These are phyloP conservation scores for Sarcophaga peregrina DNA, from an alignment of 1,140 invertebrate species.

Conservation along the genomic window DNA sequence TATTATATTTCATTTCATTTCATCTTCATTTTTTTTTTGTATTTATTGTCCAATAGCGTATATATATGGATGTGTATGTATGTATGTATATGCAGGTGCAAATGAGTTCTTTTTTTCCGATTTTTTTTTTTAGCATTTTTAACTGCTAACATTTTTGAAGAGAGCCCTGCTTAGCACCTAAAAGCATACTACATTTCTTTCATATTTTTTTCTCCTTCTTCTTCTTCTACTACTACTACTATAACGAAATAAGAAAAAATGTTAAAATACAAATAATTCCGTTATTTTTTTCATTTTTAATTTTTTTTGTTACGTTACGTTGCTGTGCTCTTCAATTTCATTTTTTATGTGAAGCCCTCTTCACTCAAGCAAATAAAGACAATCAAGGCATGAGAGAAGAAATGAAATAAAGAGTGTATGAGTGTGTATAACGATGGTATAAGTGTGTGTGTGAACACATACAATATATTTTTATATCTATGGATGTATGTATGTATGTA, in stretches of 20 bases:
- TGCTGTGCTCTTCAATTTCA: conserved; percentile 10
- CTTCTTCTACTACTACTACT: background rate
- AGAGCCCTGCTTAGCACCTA: conserved; percentile 36
- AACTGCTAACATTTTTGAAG: conserved; percentile 19
- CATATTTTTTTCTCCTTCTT: too few species aligned
- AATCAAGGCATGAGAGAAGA: conserved; percentile 29
- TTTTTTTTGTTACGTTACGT: conserved; percentile 7
- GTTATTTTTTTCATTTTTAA: conserved; percentile 13
- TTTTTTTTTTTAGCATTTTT: background rate
- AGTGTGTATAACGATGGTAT: background rate
- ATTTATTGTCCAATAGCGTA: background rate
- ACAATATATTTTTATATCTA: conserved; percentile 15
- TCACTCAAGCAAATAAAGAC: conserved; percentile 40
- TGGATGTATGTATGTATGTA: too few species aligned
- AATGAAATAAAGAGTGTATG: background rate
- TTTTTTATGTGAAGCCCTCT: conserved; percentile 35
- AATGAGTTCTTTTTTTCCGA: background rate
- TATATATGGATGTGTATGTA: too few species aligned
- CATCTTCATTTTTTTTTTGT: background rate
- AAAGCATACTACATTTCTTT: conserved; percentile 30
- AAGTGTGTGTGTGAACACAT: conserved; percentile 11
- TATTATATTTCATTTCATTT: background rate
- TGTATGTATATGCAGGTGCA: conserved; percentile 8
- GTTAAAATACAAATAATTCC: background rate
- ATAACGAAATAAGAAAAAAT: conserved; percentile 30